These are phyloP conservation scores for Cyprinodon diabolis DNA, from an alignment of 2,797 vertebrate species.

Conservation along the genomic window DNA sequence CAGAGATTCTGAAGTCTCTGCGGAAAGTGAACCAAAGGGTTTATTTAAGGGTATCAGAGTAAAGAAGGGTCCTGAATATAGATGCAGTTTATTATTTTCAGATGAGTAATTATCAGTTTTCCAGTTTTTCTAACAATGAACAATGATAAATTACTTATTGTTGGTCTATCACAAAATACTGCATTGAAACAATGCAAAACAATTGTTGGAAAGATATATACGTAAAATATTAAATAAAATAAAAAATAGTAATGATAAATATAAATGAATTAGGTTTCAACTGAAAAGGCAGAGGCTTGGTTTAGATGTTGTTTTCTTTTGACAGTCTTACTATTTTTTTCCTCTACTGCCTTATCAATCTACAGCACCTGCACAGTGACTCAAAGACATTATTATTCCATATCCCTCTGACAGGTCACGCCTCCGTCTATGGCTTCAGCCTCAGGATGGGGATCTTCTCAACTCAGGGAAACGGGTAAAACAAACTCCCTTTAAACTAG, in stretches of 20 bases:
- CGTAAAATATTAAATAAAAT: too few species aligned
- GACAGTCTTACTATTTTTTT: constrained; percentile 40
- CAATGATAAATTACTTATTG: background rate
- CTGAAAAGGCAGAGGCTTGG: constrained; percentile 40
- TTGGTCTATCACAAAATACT: background rate
- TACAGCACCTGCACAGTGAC: constrained; percentile 27
- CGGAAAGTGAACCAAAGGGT: background rate
- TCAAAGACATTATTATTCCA: constrained; percentile 39
- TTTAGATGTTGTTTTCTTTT: constrained; percentile 53
- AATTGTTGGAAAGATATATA: too few species aligned
- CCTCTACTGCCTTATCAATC: constrained; percentile 29
- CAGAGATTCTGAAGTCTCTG: background rate
- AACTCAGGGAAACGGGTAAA: background rate
- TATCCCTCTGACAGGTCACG: constrained; percentile 39
- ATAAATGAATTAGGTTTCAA: background rate
- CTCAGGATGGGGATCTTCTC: constrained; percentile 10
- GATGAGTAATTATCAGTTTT: background rate
- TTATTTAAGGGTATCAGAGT: too few species aligned
- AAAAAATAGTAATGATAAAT: background rate
- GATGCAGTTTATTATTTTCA: background rate
- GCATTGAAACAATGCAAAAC: background rate
- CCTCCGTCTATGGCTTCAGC: constrained; percentile 27
- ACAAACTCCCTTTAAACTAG: background rate
- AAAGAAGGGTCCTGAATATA: background rate
- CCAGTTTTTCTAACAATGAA: background rate